Base-by-base conservation (phyloP, 2,888 invertebrate genomes). In the Diarsia mendica region DNA sequence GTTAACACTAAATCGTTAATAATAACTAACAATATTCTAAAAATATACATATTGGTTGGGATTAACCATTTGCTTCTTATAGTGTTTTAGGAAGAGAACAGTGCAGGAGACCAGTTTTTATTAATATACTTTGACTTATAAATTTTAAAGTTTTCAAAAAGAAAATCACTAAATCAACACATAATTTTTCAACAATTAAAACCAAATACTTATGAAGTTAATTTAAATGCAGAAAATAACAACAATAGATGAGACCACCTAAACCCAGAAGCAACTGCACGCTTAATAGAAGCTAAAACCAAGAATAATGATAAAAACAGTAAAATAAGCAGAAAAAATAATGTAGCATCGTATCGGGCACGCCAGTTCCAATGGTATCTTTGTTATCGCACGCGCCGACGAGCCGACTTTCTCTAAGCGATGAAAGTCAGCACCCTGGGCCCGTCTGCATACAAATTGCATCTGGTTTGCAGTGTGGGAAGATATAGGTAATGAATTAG, bases 401-500 rank as follows among this genome's bases (percentile, higher is more conserved):
- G 93, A 91, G 84, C 81, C 88, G 90, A 95, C 95, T 96, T 96
- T 96, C 96, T 93, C 95, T 93, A 94, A 93, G 91, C 94, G 93
- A 95, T 93, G 96, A 95, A 96, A 96, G 95, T 95, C 93, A 72
- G 83, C 83, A 88, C 89, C 86, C 85, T 83, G 85, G 78, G 87
- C 87, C 80, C 85, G 90, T 91, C 92, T 93, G 94, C 93, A 95
- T 94, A 94, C 92, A 93, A 94, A 94, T 92, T 77, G 85, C 77
- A 80, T 82, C 87, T 79, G 77, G 88, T 89, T 88, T 87, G 80
- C 88, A 87, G 88, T 87, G 83, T 86, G 85, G 85, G 77, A 85
- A 86, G 77, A 79, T 81, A 65, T 77, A 85, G 68, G 77, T 79
- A 66, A 63, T 74, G 72, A 84, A 84, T 72, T 76, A 75, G 65